A percentile compares a stretch with the other conserved stretches of the same genome.
These are phyloP conservation scores for Limnephilus auricula DNA, from an alignment of 2,888 invertebrate genomes.

Conservation along the genomic window DNA sequence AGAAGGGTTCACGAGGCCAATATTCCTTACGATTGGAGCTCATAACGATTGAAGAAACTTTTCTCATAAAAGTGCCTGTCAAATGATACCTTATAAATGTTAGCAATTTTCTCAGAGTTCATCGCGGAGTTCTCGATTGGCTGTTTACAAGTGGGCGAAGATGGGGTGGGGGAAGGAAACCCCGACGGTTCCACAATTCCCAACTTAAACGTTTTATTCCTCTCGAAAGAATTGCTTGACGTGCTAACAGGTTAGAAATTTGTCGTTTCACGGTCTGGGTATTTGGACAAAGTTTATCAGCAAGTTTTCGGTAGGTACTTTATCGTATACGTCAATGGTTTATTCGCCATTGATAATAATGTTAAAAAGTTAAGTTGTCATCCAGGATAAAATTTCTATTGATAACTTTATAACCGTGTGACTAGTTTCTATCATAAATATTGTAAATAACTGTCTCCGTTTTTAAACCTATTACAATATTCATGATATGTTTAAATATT, in stretches of 20 bases:
- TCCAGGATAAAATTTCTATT: background rate
- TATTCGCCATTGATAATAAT: background rate
- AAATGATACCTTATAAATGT: conserved; percentile 52
- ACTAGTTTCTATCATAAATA: background rate
- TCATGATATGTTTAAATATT: no score
- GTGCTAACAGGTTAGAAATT: conserved; percentile 45
- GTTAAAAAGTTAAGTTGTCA: background rate
- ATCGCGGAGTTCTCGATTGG: conserved; percentile 43
- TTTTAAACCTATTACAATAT: background rate
- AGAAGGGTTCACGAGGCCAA: conserved; percentile 33
- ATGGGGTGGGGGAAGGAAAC: background rate
- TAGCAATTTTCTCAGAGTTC: conserved; percentile 47
- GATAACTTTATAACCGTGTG: background rate
- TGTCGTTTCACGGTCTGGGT: conserved; percentile 13
- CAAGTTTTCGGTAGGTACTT: background rate
- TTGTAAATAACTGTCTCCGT: background rate
- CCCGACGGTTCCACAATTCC: conserved; percentile 30
- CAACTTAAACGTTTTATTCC: conserved; percentile 25
- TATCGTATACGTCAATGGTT: background rate
- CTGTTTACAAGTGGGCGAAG: background rate
- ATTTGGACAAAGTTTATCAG: background rate
- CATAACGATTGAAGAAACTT: conserved; percentile 49
- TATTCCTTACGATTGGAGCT: conserved; percentile 38
- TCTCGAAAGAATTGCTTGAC: conserved; percentile 26
- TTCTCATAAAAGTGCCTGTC: conserved; percentile 61